Evolutionary conservation across 2,113 vertebrate species (phyloP), one percentile per base, ranked within the genome.

Genomic region (Anoplopoma fimbria): DNA sequence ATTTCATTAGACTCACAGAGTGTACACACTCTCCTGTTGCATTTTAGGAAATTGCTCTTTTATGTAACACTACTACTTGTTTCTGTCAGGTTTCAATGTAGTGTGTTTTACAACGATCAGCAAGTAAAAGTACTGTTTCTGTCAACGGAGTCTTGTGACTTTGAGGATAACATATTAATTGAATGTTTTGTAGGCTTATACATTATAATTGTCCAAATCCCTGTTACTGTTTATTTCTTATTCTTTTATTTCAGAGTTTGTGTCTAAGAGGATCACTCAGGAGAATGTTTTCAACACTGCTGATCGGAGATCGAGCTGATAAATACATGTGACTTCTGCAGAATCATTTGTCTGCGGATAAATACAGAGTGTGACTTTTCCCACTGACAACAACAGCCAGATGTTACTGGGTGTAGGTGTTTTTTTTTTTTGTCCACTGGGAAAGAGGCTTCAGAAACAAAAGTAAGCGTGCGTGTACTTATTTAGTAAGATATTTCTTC

Each of bases 21-120:
- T 57, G 31, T 47, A 7, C 63, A 69, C 79, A 69, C 63, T 63
- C 57, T 55, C 4, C 80, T 55, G 65, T 34, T 36, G 27, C 55
- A 36, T n/a, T 15, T 64, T 27, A 82, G 27, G n/a, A n/a, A n/a
- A n/a, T n/a, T n/a, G n/a, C n/a, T n/a, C n/a, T n/a, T n/a, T n/a
- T n/a, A n/a, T n/a, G n/a, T n/a, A n/a, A n/a, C n/a, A n/a, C n/a
- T n/a, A n/a, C n/a, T n/a, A n/a, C n/a, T n/a, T n/a, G n/a, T 40
- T 40, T 12, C 38, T 12, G 9, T 40, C 9, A 10, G 12, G 38
- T 40, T 40, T 40, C 38, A 40, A 40, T 40, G 38, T 1, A 47
- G 45, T 14, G 49, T 51, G 49, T 51, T 51, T 51, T 21, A 49
- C 45, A 21, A 21, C 47, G 1, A 21, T 49, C 47, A 23, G 47